Percentiles rank a stretch among this genome's conserved stretches.
Evolutionary conservation across 2,888 invertebrate genomes (phyloP).

Genomic region (Malacosoma neustria): DNA sequence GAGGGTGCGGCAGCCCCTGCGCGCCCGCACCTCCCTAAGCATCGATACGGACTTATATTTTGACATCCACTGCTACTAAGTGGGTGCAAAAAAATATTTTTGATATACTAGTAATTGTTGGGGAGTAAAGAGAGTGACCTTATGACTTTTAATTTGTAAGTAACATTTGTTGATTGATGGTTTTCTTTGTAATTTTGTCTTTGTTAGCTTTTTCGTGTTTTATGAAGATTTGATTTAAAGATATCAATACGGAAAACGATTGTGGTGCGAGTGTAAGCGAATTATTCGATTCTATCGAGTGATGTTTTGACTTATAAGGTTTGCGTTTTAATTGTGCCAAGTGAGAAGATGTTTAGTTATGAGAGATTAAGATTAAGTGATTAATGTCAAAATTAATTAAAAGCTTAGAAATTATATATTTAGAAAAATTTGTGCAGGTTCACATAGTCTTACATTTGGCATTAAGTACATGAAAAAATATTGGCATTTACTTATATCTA

Average conservation of each 20-base stretch:
- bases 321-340: constrained; percentile 72
- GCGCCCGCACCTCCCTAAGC: constrained; percentile 7
- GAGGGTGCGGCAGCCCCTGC: constrained; percentile 9
- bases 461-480: constrained; percentile 7
- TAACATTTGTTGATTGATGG: constrained; percentile 71
- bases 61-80: constrained; percentile 17
- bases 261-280: constrained; percentile 40
- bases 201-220: constrained; percentile 70
- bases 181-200: constrained; percentile 70
- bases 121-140: constrained; percentile 54
- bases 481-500: too few species aligned
- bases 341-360: constrained; percentile 62
- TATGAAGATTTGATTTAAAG: constrained; percentile 40
- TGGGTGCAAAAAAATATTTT: constrained; percentile 50
- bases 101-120: constrained; percentile 67
- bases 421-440: constrained; percentile 54
- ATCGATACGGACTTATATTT: constrained; percentile 9
- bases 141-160: constrained; percentile 69
- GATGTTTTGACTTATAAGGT: constrained; percentile 55
- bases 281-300: constrained; percentile 38
- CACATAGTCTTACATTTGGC: constrained; percentile 68
- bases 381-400: constrained; percentile 69
- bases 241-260: constrained; percentile 41
- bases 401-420: constrained; percentile 68
- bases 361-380: constrained; percentile 71